Evolutionary conservation across 2,797 vertebrate species (phyloP).

Genomic region (Poeciliopsis presidionis): DNA sequence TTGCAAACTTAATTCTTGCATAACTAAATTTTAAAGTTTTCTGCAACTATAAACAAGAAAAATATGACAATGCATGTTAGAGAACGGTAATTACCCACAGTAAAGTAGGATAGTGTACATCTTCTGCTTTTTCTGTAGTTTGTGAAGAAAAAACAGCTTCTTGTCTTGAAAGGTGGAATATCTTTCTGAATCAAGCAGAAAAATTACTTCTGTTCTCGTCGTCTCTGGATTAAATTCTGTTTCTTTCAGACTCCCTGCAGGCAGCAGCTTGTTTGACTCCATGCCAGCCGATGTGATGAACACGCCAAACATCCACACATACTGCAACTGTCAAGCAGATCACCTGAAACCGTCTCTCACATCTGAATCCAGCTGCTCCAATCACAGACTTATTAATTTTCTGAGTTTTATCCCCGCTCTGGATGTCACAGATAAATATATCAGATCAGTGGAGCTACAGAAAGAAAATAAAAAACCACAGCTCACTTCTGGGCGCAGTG

Average conservation of each 20-base stretch:
- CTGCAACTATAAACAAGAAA: too few species aligned
- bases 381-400: slow-evolving; percentile 64
- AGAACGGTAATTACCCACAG: too few species aligned
- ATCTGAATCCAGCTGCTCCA: slow-evolving; percentile 74
- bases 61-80: too few species aligned
- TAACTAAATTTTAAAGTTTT: too few species aligned
- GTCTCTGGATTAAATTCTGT: not conserved
- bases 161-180: not conserved
- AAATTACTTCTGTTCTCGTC: not conserved
- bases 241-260: slow-evolving; percentile 72
- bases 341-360: slow-evolving; percentile 46
- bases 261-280: slow-evolving; percentile 87
- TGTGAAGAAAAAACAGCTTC: not conserved
- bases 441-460: slow-evolving; percentile 65
- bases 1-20: too few species aligned
- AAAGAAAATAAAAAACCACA: slow-evolving; percentile 55
- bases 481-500: slow-evolving; percentile 27
- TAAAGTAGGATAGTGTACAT: not conserved
- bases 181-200: not conserved
- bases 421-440: slow-evolving; percentile 86
- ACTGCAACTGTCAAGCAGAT: slow-evolving; percentile 81
- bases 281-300: slow-evolving; percentile 61
- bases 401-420: slow-evolving; percentile 83
- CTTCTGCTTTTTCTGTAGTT: not conserved
- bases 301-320: slow-evolving; percentile 54